These are phyloP conservation scores for Brachionus koreanus DNA, from an alignment of 1,140 invertebrate genomes.

Conservation along the genomic window DNA sequence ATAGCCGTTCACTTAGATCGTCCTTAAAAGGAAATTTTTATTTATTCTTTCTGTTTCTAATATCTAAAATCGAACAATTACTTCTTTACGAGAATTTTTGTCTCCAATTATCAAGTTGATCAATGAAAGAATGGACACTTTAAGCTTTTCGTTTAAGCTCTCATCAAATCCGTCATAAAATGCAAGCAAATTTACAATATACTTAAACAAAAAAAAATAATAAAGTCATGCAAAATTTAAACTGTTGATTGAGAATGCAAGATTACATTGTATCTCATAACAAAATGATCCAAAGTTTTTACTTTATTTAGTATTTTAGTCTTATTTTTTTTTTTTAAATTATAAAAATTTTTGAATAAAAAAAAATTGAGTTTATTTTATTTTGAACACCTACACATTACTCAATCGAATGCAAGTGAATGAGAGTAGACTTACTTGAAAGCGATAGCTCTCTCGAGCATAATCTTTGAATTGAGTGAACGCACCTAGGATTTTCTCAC, in stretches of 20 bases:
- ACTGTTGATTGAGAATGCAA: neutral
- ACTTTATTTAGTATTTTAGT: conserved; percentile 41
- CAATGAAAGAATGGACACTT: conserved; percentile 10
- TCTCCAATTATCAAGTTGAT: conserved; percentile 22
- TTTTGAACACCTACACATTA: conserved; percentile 5
- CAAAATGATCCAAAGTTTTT: neutral
- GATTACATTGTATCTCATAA: conserved; percentile 38
- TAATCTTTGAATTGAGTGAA: conserved; percentile 11
- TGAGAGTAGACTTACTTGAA: conserved; percentile 12
- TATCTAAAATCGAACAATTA: neutral
- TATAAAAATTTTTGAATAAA: neutral
- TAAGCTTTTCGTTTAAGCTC: conserved; percentile 23
- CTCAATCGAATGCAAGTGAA: neutral
- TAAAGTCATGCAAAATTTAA: neutral
- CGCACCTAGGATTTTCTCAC: conserved; percentile 33
- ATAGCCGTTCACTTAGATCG: neutral
- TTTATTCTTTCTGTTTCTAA: neutral
- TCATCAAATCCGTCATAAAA: conserved; percentile 29
- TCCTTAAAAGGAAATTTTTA: neutral
- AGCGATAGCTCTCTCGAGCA: conserved; percentile 21
- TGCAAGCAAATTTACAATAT: conserved; percentile 32
- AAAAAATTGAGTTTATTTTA: neutral
- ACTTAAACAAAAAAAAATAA: conserved; percentile 1
- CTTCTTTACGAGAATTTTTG: neutral
- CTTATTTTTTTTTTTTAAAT: conserved; percentile 8